Percentiles rank a stretch among this genome's conserved stretches.
These are phyloP conservation scores for Campoplex capitator DNA, from an alignment of 2,888 invertebrate genomes.

Conservation along the genomic window DNA sequence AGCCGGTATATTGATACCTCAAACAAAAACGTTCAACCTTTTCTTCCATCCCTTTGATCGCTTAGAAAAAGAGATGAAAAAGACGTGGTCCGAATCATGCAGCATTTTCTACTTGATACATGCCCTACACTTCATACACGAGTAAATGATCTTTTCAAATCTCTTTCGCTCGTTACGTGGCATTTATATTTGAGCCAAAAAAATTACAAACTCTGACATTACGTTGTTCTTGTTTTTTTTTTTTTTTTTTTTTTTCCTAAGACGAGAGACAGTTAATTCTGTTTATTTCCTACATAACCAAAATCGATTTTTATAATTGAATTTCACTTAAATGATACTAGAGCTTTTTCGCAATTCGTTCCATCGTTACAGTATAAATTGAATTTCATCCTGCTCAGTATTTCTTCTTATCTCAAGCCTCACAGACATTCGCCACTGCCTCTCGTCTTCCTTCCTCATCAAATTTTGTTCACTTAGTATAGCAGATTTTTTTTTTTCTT, in stretches of 20 bases:
- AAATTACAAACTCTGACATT: conserved; percentile 52
- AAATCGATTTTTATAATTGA: conserved; percentile 50
- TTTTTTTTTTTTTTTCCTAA: conserved; percentile 18
- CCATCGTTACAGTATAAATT: background rate
- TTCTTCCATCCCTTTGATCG: background rate
- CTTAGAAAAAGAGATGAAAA: conserved; percentile 2
- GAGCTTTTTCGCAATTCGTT: background rate
- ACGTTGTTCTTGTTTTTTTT: conserved; percentile 24
- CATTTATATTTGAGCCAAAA: conserved; percentile 40
- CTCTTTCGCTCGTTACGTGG: background rate
- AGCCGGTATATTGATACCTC: conserved; percentile 25
- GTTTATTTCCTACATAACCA: conserved; percentile 8
- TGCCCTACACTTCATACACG: conserved; percentile 39
- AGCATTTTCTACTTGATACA: conserved; percentile 42
- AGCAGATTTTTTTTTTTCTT: conserved; percentile 25
- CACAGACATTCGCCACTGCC: conserved; percentile 16
- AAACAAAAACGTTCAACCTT: conserved; percentile 57
- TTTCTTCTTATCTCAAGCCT: conserved; percentile 13
- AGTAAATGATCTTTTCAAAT: conserved; percentile 6
- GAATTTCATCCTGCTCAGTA: background rate
- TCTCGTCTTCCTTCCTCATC: conserved; percentile 53
- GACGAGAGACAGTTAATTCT: conserved; percentile 50
- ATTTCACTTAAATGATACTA: conserved; percentile 1
- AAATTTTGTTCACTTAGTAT: conserved; percentile 56
- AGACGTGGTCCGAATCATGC: conserved; percentile 17